Evolutionary conservation across 2,888 invertebrate genomes (phyloP).

Genomic region (Bugulina stolonifera): DNA sequence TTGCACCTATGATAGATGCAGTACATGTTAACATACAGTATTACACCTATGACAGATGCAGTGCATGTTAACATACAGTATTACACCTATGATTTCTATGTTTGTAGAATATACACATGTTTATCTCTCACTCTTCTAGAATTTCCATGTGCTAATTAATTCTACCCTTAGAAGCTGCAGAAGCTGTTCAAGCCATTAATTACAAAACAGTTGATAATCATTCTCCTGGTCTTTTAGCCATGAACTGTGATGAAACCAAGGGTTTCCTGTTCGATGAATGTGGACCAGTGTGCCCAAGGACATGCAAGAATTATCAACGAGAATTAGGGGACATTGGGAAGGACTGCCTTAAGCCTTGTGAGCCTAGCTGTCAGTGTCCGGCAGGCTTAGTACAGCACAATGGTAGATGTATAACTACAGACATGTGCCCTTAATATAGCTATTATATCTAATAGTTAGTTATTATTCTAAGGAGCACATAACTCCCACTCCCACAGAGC

Average conservation of each 20-base stretch:
- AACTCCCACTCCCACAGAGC: too few relatives aligned
- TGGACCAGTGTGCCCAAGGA: constrained; percentile 48
- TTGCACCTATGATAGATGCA: neutral
- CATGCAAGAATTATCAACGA: constrained; percentile 43
- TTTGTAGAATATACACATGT: too few relatives aligned
- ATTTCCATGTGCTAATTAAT: too few relatives aligned
- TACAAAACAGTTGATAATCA: too few relatives aligned
- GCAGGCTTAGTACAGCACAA: constrained; percentile 48
- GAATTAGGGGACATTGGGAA: constrained; percentile 37
- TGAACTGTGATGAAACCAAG: constrained; percentile 41
- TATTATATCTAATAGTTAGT: too few relatives aligned
- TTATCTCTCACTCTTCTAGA: too few relatives aligned
- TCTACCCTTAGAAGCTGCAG: too few relatives aligned
- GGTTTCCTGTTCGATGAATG: constrained; percentile 52
- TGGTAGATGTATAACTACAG: constrained; percentile 41
- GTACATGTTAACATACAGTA: neutral
- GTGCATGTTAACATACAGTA: neutral
- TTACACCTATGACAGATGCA: neutral
- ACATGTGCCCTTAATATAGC: constrained; percentile 37
- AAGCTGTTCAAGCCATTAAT: too few relatives aligned
- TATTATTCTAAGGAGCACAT: too few relatives aligned
- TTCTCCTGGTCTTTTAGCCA: too few relatives aligned
- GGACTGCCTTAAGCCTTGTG: constrained; percentile 49
- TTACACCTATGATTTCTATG: neutral
- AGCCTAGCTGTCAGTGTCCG: constrained; percentile 49